phyloP scores from a whole-genome alignment of 2,888 invertebrate genomes.

The Oxycera nigricornis region DNA sequence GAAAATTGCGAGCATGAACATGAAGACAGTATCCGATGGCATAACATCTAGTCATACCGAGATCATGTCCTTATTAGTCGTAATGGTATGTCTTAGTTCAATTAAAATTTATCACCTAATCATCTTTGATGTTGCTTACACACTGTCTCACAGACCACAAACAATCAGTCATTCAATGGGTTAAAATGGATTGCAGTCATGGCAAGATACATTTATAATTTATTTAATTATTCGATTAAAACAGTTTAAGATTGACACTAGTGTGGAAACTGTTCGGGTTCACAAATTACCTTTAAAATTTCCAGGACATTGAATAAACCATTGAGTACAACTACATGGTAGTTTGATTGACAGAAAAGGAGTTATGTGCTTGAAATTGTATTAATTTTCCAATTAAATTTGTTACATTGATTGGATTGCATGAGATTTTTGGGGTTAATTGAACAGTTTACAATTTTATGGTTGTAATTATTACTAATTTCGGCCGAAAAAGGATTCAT shows the following conservation, averaged over 20 bases:
- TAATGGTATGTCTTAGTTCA: conserved; percentile 23
- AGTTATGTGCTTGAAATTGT: not conserved
- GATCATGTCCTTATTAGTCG: conserved; percentile 13
- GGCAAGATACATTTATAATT: not conserved
- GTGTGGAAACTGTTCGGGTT: not conserved
- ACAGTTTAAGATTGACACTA: not conserved
- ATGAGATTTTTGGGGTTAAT: not conserved
- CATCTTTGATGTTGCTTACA: conserved; percentile 8
- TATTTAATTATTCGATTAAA: not conserved
- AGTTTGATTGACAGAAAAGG: not conserved
- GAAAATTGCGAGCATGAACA: too few species aligned
- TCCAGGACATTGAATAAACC: not conserved
- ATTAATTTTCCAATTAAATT: not conserved
- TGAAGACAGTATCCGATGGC: too few species aligned
- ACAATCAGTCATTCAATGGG: not conserved
- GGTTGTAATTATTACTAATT: not conserved
- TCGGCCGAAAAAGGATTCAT: too few species aligned
- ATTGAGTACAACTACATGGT: not conserved
- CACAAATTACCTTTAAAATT: not conserved
- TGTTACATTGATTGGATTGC: not conserved
- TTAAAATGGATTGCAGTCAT: not conserved
- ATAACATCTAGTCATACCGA: conserved; percentile 12
- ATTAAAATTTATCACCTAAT: conserved; percentile 37
- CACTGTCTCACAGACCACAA: not conserved
- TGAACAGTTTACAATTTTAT: not conserved